Evolutionary conservation across 2,888 invertebrate genomes (phyloP), one percentile per base, ranked within the genome.

Genomic region (Epiblema foenella): DNA sequence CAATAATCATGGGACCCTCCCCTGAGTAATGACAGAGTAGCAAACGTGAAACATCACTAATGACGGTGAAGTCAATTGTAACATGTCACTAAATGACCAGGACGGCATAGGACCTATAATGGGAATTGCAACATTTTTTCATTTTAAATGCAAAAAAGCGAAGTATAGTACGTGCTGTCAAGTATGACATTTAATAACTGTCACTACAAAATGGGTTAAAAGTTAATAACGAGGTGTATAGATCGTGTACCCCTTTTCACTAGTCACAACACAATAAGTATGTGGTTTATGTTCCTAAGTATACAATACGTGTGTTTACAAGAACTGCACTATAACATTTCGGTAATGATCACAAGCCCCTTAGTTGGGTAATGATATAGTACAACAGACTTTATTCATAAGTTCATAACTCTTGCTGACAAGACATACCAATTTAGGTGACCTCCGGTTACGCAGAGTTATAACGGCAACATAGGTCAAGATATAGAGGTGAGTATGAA

Each of bases 41-140:
- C 64, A 68, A 77, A 77, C 75, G 76, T 74, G 76, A 80, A 74
- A 76, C n/a, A 46, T 46, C 73, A 72, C 68, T 79, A 79, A 70
- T 70, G 65, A 65, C 58, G 58, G 57, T 39, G 12, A 51, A 65
- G 51, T 51, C 59, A 29, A 59, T 52, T 59, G 51, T 58, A 67
- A 37, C 67, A 68, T 58, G 39, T 51, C 37, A 60, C 68, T 42
- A 52, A 68, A 52, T 37, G 52, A 8, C 29, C 52, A 20, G 12
- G 52, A 20, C 12, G n/a, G 29, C 15, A 56, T 24, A 24, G 24
- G 24, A 29, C 2, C 2, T 29, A 56, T 46, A n/a, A 46, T 46
- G n/a, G 46, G 15, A 46, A 46, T 46, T 12, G 7, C 15, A 46
- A 46, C 4, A 46, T 42, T 15, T 15, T 42, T 42, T 46, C 46